phyloP scores from a whole-genome alignment of 2,888 invertebrate genomes.

The Timandra comae region DNA sequence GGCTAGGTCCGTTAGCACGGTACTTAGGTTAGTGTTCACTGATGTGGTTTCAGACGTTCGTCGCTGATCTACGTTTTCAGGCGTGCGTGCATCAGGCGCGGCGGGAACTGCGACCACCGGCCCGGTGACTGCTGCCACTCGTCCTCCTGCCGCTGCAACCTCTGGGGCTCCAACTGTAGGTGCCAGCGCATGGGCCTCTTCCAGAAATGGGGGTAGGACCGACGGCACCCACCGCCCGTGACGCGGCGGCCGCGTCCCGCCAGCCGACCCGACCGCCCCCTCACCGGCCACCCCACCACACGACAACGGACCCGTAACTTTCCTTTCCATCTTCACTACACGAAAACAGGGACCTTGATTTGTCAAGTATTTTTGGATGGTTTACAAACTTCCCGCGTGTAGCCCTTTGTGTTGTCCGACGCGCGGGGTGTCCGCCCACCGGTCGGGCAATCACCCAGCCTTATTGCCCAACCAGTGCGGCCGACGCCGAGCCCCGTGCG shows the following conservation, averaged over 20 bases:
- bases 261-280: constrained; percentile 67
- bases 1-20: constrained; percentile 22
- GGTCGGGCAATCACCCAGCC: constrained; percentile 85
- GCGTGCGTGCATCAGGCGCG: constrained; percentile 87
- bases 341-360: constrained; percentile 71
- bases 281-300: constrained; percentile 58
- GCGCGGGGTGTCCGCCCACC: constrained; percentile 74
- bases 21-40: constrained; percentile 68
- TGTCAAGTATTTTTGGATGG: constrained; percentile 69
- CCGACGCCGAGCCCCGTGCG: constrained; percentile 56
- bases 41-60: constrained; percentile 86
- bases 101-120: constrained; percentile 90
- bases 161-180: constrained; percentile 92
- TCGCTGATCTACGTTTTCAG: constrained; percentile 91
- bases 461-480: constrained; percentile 82
- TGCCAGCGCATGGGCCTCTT: constrained; percentile 93
- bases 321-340: constrained; percentile 38
- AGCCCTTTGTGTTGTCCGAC: constrained; percentile 46
- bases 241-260: constrained; percentile 57
- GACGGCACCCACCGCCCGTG: constrained; percentile 35
- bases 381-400: constrained; percentile 26
- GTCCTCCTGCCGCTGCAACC: constrained; percentile 90
- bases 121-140: constrained; percentile 91
- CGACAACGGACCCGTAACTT: constrained; percentile 61
- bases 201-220: constrained; percentile 86